phyloP scores from a whole-genome alignment of 2,113 vertebrate genomes.

The Protobothrops flavoviridis region DNA sequence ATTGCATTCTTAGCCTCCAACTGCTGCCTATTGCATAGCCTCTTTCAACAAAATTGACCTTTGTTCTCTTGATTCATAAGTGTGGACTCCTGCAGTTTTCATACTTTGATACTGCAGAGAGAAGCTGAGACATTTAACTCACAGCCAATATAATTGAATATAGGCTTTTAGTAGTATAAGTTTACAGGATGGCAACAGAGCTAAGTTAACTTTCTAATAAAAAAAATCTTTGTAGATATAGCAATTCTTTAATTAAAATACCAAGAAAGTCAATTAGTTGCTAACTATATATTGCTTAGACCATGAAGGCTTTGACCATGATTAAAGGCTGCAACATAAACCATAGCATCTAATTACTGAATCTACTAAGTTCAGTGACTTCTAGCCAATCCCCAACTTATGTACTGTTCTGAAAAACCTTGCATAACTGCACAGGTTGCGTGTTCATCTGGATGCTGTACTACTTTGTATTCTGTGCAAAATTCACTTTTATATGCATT shows the following conservation, averaged over 20 bases:
- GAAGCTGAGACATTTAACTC: neutral
- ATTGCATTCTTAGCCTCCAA: neutral
- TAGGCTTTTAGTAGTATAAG: neutral
- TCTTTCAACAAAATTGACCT: neutral
- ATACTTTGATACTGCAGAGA: neutral
- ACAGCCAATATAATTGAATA: neutral
- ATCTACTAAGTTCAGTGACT: neutral
- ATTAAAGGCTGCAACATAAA: neutral
- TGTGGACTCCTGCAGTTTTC: neutral
- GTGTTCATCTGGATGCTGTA: neutral
- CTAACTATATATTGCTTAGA: neutral
- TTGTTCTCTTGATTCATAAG: neutral
- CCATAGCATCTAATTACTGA: neutral
- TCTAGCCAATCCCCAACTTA: neutral
- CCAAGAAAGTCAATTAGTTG: neutral
- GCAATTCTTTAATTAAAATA: neutral
- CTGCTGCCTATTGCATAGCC: neutral
- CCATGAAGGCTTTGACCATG: neutral
- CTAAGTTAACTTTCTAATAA: neutral
- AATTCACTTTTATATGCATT: neutral
- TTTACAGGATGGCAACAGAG: neutral
- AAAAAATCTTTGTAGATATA: neutral
- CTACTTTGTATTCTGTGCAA: neutral
- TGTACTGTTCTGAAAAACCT: neutral
- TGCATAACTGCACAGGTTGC: neutral